These are phyloP conservation scores for Lithophane ornitopus DNA, from an alignment of 2,888 invertebrate species.

Conservation along the genomic window DNA sequence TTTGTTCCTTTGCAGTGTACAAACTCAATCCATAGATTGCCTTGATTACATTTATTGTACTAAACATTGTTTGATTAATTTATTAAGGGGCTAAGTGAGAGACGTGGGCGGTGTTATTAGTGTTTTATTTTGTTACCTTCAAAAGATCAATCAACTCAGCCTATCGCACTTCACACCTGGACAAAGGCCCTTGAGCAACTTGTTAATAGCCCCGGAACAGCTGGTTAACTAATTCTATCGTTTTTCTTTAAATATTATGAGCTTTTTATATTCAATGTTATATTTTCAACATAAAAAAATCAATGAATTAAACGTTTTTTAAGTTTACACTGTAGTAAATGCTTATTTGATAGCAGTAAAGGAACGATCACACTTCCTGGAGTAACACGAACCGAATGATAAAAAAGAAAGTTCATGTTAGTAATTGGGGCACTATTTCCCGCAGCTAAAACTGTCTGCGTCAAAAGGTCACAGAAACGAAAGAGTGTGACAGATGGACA, in stretches of 20 bases:
- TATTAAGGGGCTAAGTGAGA: conserved; percentile 1
- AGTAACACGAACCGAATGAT: neutral
- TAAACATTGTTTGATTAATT: conserved; percentile 35
- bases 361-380: conserved; percentile 5
- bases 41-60: conserved; percentile 15
- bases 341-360: conserved; percentile 24
- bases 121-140: neutral
- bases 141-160: conserved; percentile 10
- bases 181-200: neutral
- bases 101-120: neutral
- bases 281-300: neutral
- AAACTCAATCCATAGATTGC: conserved; percentile 46
- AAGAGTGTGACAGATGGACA: conserved; percentile 32
- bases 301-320: conserved; percentile 3
- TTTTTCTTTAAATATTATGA: neutral
- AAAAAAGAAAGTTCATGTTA: conserved; percentile 30
- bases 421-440: conserved; percentile 34
- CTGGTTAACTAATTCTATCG: neutral
- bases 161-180: neutral
- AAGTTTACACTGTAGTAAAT: conserved; percentile 5
- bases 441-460: conserved; percentile 26
- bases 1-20: conserved; percentile 39
- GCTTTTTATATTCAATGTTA: neutral
- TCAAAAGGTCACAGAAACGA: conserved; percentile 37
- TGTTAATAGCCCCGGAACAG: neutral